Evolutionary conservation across 2,888 invertebrate species (phyloP).

Genomic region (Ashinkailepas kermadecensis): DNA sequence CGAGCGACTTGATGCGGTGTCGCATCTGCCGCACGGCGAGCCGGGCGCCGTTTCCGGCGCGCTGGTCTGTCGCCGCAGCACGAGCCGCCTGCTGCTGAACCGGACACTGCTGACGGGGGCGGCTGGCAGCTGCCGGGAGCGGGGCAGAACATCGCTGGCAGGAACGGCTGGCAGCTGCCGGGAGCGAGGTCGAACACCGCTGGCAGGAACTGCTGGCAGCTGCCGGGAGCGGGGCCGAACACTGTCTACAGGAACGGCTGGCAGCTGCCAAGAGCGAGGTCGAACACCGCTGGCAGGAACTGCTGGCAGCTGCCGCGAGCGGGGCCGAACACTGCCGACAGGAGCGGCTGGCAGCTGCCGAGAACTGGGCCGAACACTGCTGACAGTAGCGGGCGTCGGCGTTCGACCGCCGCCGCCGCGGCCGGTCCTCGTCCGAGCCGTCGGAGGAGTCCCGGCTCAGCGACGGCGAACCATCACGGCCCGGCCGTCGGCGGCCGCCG

Average conservation of each 20-base stretch:
- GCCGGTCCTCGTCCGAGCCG: neutral
- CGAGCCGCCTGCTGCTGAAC: no score
- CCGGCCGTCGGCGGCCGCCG: neutral
- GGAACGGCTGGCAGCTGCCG: no score
- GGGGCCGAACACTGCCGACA: no score
- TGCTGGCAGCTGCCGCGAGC: neutral
- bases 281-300: neutral
- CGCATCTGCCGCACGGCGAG: constrained; percentile 1
- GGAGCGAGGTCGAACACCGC: no score
- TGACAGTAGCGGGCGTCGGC: no score
- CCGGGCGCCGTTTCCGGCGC: neutral
- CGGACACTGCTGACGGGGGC: neutral
- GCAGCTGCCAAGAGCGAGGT: neutral
- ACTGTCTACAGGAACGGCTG: no score
- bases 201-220: no score
- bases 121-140: neutral
- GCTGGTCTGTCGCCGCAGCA: neutral
- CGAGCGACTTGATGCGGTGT: neutral
- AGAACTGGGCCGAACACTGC: no score
- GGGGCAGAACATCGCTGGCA: neutral
- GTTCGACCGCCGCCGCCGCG: neutral
- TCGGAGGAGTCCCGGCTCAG: neutral
- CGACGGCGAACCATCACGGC: neutral
- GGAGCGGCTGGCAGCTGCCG: no score
- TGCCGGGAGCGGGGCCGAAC: no score